Percentiles rank a stretch among this genome's conserved stretches.
Conservation (phyloP, 2,797 vertebrate species). For the Pantherophis alleghaniensis region DNA sequence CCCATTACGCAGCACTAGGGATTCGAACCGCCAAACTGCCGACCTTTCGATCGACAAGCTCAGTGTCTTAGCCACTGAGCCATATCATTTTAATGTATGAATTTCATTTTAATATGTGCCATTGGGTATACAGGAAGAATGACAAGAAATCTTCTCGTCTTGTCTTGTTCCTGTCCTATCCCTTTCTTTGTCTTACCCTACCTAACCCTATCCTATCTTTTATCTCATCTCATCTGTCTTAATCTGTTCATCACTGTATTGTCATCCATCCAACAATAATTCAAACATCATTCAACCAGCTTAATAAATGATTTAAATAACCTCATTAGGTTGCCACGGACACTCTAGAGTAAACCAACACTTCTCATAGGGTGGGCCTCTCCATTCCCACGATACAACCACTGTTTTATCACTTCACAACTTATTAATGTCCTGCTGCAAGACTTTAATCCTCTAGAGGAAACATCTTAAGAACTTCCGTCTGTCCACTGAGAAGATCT, state of each 20-base stretch:
- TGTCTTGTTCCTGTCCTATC: not conserved
- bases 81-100: no score
- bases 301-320: constrained; percentile 74
- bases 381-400: constrained; percentile 69
- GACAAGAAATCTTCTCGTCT: no score
- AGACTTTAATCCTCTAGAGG: constrained; percentile 96
- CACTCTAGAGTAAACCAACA: constrained; percentile 71
- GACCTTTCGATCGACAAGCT: no score
- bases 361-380: constrained; percentile 73
- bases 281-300: no score
- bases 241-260: not conserved
- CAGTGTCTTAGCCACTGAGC: no score
- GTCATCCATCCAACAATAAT: constrained; percentile 1
- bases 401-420: constrained; percentile 88
- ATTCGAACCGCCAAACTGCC: no score
- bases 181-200: not conserved
- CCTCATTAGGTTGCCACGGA: constrained; percentile 76
- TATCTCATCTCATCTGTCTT: not conserved
- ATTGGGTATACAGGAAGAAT: no score
- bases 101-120: no score
- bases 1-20: no score
- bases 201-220: not conserved
- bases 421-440: constrained; percentile 93
- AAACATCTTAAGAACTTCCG: constrained; percentile 97
- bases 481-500: not conserved